These are phyloP conservation scores for Rotaria sp. DNA, from an alignment of 2,888 invertebrate genomes.

Conservation along the genomic window DNA sequence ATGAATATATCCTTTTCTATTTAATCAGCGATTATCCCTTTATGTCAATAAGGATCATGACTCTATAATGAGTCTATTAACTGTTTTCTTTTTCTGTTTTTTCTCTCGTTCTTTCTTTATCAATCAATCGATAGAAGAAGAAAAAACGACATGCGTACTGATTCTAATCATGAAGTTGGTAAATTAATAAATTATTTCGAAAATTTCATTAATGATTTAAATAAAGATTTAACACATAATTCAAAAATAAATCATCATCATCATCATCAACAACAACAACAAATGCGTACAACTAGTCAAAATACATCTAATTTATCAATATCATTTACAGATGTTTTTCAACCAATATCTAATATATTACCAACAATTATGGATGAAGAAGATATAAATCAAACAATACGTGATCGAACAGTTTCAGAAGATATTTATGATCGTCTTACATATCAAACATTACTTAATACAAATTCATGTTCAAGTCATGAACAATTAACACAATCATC, in stretches of 20 bases:
- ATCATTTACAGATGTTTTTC: not conserved
- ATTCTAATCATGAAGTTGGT: not conserved
- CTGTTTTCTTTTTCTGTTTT: not conserved
- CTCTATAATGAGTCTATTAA: not conserved
- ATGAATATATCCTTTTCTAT: not conserved
- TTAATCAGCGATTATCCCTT: not conserved
- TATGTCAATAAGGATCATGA: conserved; percentile 13
- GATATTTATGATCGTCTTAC: not conserved
- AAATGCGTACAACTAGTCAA: not conserved
- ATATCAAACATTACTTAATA: not conserved
- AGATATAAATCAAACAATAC: not conserved
- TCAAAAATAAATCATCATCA: not conserved
- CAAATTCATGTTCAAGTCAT: not conserved
- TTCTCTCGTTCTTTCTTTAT: not conserved
- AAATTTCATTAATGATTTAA: not conserved
- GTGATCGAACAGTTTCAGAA: not conserved
- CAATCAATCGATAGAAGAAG: not conserved
- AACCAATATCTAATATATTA: not conserved
- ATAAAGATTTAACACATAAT: not conserved
- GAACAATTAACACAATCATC: not conserved
- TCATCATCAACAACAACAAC: too few relatives aligned
- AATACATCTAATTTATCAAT: not conserved
- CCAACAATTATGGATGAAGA: not conserved
- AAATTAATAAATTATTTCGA: not conserved
- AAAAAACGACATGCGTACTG: not conserved